A percentile compares a stretch with the other conserved stretches of the same genome.
Evolutionary conservation across 2,797 vertebrate genomes (phyloP).

Genomic region (Hydrophis major): DNA sequence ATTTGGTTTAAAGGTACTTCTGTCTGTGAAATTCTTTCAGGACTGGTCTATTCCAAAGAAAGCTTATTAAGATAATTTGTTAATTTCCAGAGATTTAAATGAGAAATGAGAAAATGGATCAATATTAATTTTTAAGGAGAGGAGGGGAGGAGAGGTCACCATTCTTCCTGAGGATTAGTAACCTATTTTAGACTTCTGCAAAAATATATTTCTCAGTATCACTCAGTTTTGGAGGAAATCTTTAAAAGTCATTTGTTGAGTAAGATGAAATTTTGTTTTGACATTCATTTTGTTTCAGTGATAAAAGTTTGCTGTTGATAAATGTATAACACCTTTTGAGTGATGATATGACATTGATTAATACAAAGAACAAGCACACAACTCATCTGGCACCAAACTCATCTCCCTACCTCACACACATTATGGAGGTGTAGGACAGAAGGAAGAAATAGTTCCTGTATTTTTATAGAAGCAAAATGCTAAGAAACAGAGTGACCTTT

Average conservation of each 20-base stretch:
- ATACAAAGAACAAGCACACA: neutral
- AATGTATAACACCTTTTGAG: neutral
- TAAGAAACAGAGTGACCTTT: neutral
- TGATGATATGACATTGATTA: neutral
- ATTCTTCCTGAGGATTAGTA: neutral
- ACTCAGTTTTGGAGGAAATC: neutral
- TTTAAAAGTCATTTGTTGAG: neutral
- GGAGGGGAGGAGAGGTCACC: neutral
- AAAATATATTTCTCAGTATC: constrained; percentile 7
- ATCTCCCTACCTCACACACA: neutral
- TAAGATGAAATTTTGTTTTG: neutral
- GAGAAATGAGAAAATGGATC: neutral
- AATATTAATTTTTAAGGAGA: neutral
- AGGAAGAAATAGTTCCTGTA: neutral
- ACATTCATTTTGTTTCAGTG: neutral
- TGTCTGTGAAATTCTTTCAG: constrained; percentile 32
- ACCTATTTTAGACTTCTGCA: constrained; percentile 23
- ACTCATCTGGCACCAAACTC: neutral
- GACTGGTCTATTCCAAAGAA: neutral
- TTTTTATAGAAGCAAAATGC: neutral
- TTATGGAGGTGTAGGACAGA: neutral
- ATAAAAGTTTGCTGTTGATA: neutral
- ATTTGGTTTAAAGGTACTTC: neutral
- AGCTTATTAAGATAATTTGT: neutral
- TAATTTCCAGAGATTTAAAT: neutral